Evolutionary conservation across 2,113 vertebrate species (phyloP), one percentile per base, ranked within the genome.

Genomic region (Potamarius usumacintae): DNA sequence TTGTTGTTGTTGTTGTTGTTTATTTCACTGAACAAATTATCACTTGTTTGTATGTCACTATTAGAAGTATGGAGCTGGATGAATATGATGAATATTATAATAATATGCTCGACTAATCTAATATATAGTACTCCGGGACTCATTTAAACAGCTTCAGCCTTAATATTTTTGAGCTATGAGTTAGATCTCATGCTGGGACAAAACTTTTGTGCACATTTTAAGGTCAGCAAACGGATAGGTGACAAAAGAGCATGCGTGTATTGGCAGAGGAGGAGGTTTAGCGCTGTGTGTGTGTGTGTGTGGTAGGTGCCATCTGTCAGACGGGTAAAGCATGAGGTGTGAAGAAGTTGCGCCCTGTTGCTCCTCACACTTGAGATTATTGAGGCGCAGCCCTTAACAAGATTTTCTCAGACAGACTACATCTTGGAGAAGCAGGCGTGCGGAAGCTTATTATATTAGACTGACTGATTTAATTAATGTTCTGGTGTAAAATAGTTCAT

Each of bases 321-420:
- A 76, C 86, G 80, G 57, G 69, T 72, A 15, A 82, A 87, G 57
- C 55, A 11, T 48, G 81, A 83, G 80, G 86, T 87, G 86, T 83
- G 81, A 87, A 82, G 69, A 87, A 65, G 86, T 83, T 83, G 71
- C 80, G 48, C 69, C 85, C 80, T 82, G 86, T 87, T 87, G 86
- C 86, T 87, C 86, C 57, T 83, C 86, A 87, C 86, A 87, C 80
- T 53, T 83, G 62, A 53, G 80, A 30, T n/a, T 34, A 83, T 34
- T 83, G 86, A 83, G 65, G 80, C 60, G 20, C 84, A 60, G 82
- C 60, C 74, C 63, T 83, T 72, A 87, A 83, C 69, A 77, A 83
- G 86, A 65, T 65, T 74, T 83, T 74, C 80, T 27, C 80, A 87
- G 86, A 72, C 80, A 62, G 86, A 25, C 63, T n/a, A n/a, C 27